Base-by-base conservation (phyloP, 2,888 invertebrate species). In the Eupithecia pulchellata region DNA sequence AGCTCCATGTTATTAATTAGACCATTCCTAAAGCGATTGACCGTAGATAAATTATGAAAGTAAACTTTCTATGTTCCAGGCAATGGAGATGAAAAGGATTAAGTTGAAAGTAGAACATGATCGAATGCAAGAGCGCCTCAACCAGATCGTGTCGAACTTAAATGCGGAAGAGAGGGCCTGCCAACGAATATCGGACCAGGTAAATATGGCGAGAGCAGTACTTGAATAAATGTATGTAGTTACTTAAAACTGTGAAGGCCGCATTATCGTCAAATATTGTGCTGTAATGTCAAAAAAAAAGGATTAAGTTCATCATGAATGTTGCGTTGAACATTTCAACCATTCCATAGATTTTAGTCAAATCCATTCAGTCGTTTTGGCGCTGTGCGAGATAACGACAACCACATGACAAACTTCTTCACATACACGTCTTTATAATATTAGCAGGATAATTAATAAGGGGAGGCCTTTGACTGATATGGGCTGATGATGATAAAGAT, bases 71-170 rank as follows among this genome's bases (percentile, higher is more conserved):
- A 63, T 20, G 0, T 36, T 85, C 84, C 73, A 94, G 94, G 88
- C 82, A 5, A 74, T 94, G 71, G 94, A 94, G 77, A 89, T 84
- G 0, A 91, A 92, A 74, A 83, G 94, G 60, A 90, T 91, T 78
- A 92, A 92, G 75, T 68, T 94, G 74, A 94, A 94, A 78, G 66
- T 89, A 29, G 94, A 94, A 81, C 93, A 94, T 80, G 94, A 94
- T 73, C 91, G 89, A 34, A 84, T 91, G 84, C 88, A 90, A 32
- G 91, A 91, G 20, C 84, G 90, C 0, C 88, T 94, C 20, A 87
- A 88, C 52, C 91, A 93, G 74, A 82, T 94, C n/a, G 91, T 94
- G 1, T 89, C 91, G n/a, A 92, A 94, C 71, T 86, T 94, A 13
- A 86, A 84, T 64, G 91, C 93, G 0, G 94, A 94, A 71, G 94